These are phyloP conservation scores for Drosophila ogumai DNA, from an alignment of 1,140 invertebrate species.

Conservation along the genomic window DNA sequence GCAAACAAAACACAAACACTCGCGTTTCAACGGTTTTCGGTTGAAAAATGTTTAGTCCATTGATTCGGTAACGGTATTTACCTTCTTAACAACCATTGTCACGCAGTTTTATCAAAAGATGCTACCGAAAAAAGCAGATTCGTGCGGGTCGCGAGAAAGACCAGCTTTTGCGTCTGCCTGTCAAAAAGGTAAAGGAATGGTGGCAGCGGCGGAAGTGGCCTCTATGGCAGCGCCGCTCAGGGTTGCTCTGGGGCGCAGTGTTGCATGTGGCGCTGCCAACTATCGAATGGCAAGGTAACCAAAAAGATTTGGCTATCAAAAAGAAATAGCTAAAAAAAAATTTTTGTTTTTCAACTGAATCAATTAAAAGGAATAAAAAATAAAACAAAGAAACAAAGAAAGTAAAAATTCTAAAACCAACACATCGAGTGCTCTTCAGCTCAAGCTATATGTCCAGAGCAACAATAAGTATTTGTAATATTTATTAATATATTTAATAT, in stretches of 20 bases:
- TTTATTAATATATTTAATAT: too few relatives aligned
- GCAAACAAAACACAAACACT: slow-evolving; percentile 35
- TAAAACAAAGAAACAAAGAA: too few relatives aligned
- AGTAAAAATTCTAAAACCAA: too few relatives aligned
- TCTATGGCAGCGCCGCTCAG: slow-evolving; percentile 54
- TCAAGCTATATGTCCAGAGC: too few relatives aligned
- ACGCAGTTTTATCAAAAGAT: slow-evolving; percentile 72
- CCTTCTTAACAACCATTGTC: slow-evolving; percentile 85
- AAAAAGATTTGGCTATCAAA: background rate
- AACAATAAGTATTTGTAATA: too few relatives aligned
- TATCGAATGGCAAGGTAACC: background rate
- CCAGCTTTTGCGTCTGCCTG: slow-evolving; percentile 81
- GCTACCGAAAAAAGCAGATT: slow-evolving; percentile 79
- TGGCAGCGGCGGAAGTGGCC: slow-evolving; percentile 69
- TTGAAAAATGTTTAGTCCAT: slow-evolving; percentile 33
- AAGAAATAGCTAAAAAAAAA: background rate
- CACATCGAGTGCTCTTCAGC: too few relatives aligned
- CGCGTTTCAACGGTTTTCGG: background rate
- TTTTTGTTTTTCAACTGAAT: too few relatives aligned
- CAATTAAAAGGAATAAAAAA: too few relatives aligned
- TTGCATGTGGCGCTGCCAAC: slow-evolving; percentile 13
- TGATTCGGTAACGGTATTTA: slow-evolving; percentile 51
- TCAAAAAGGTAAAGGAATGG: slow-evolving; percentile 84
- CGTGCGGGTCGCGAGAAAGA: slow-evolving; percentile 69
- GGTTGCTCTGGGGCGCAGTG: slow-evolving; percentile 51